Evolutionary conservation across 2,797 vertebrate genomes (phyloP).

Genomic region (Brachymystax lenok): DNA sequence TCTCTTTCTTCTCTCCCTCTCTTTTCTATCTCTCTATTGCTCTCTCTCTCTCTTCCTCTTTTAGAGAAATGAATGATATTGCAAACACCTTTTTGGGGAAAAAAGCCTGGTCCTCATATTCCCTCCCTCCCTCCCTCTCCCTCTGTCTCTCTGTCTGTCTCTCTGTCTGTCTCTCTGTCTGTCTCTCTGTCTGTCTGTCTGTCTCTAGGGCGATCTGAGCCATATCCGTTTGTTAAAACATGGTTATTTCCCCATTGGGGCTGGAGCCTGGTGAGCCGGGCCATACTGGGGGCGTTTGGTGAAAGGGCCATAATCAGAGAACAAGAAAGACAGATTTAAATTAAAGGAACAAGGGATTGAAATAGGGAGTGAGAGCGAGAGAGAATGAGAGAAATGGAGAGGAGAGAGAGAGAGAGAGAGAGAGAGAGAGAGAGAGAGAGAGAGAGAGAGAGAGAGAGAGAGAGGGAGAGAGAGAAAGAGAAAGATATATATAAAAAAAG

Average conservation of each 20-base stretch:
- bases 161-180: background rate
- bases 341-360: slow-evolving; percentile 49
- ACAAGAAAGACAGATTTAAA: slow-evolving; percentile 63
- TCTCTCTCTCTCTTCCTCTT: slow-evolving; percentile 38
- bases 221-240: slow-evolving; percentile 68
- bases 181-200: background rate
- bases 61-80: slow-evolving; percentile 82
- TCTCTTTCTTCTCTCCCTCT: background rate
- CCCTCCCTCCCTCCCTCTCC: too few relatives aligned
- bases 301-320: slow-evolving; percentile 70
- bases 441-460: slow-evolving; percentile 49
- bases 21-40: background rate
- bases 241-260: slow-evolving; percentile 58
- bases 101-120: slow-evolving; percentile 54
- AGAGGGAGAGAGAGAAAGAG: too few relatives aligned
- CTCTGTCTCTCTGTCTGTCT: background rate
- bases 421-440: slow-evolving; percentile 33
- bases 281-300: slow-evolving; percentile 47
- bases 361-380: slow-evolving; percentile 10
- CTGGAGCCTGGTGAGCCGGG: slow-evolving; percentile 21
- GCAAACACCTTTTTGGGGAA: slow-evolving; percentile 65
- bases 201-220: slow-evolving; percentile 51
- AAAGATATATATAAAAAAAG: background rate
- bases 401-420: background rate
- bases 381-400: slow-evolving; percentile 11